Conservation (phyloP, 1,140 invertebrate genomes). For the Orius insidiosus region DNA sequence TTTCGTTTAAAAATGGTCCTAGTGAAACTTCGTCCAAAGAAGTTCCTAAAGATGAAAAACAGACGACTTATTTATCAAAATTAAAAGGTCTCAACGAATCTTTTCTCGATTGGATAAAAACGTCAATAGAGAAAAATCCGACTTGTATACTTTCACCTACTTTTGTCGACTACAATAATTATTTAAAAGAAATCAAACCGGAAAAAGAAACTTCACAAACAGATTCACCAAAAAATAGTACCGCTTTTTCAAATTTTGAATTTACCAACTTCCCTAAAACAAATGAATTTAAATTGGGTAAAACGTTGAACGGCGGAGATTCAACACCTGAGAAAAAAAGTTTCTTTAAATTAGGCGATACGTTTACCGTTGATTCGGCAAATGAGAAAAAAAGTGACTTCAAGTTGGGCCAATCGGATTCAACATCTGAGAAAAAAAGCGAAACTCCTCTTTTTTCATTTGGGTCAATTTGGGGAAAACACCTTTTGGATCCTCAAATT, state of each 20-base stretch:
- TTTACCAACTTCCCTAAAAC: conserved; percentile 7
- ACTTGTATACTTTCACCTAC: conserved; percentile 73
- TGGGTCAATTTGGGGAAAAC: neutral
- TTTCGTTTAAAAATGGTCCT: no score
- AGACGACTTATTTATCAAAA: conserved; percentile 37
- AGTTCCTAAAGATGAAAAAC: neutral
- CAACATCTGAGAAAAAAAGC: no score
- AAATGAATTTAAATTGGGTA: conserved; percentile 7
- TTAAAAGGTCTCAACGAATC: conserved; percentile 68
- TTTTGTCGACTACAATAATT: conserved; percentile 73
- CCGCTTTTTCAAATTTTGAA: conserved; percentile 6
- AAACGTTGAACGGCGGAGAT: conserved; percentile 1
- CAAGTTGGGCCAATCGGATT: no score
- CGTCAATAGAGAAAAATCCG: conserved; percentile 66
- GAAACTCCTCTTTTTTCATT: no score
- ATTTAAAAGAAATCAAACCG: conserved; percentile 43
- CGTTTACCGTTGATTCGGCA: no score
- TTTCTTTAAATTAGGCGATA: neutral
- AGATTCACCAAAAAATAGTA: conserved; percentile 6
- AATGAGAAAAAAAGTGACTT: no score
- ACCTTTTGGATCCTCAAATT: neutral
- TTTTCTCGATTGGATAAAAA: conserved; percentile 70
- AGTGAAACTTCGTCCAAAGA: no score
- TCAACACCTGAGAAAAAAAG: neutral
- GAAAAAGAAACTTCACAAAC: conserved; percentile 23